These are phyloP conservation scores for Lanius ludovicianus DNA, from an alignment of 2,113 vertebrate species.

Conservation along the genomic window DNA sequence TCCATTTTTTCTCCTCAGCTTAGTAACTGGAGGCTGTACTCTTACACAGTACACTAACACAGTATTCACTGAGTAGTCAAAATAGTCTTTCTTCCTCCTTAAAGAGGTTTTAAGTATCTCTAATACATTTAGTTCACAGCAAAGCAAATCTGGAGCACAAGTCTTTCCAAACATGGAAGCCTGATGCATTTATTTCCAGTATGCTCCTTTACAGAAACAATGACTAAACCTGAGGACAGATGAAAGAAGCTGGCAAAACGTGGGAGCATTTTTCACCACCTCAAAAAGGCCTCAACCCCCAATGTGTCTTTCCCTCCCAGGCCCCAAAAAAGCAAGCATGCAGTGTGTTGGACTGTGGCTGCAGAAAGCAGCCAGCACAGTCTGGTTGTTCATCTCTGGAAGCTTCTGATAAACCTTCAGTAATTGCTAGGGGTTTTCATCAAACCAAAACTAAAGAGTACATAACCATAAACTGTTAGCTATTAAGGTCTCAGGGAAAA, in stretches of 20 bases:
- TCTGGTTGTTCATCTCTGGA: background rate
- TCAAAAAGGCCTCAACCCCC: background rate
- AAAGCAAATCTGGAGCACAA: background rate
- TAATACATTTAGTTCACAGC: background rate
- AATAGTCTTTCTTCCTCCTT: background rate
- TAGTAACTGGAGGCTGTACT: background rate
- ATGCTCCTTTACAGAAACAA: background rate
- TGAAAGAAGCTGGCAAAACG: background rate
- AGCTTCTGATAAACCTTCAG: background rate
- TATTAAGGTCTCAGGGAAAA: background rate
- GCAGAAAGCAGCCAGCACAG: background rate
- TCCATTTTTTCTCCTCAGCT: background rate
- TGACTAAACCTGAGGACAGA: accelerated
- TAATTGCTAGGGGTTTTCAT: accelerated
- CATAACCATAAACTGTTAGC: background rate
- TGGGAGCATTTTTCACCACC: background rate
- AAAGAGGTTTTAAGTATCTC: background rate
- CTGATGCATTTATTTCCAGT: background rate
- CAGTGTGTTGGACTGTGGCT: background rate
- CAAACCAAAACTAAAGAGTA: background rate
- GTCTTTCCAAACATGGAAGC: background rate
- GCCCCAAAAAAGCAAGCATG: background rate
- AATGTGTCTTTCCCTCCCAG: accelerated
- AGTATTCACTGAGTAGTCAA: background rate
- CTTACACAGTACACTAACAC: accelerated